A percentile compares a stretch with the other conserved stretches of the same genome.
Evolutionary conservation across 2,113 vertebrate species (phyloP).

Genomic region (Corynorhinus townsendii): DNA sequence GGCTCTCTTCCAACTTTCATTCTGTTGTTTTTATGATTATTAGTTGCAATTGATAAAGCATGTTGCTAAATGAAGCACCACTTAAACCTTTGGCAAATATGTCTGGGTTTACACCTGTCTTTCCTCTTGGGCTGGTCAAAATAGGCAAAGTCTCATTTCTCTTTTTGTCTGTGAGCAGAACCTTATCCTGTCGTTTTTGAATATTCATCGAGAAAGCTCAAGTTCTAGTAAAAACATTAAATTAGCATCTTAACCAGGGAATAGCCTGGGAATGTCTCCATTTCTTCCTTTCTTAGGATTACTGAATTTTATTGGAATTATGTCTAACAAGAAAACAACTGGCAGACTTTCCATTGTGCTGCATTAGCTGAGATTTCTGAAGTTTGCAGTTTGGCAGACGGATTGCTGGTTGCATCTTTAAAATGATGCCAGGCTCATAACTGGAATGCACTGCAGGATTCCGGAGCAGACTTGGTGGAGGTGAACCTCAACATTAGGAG

Average conservation of each 20-base stretch:
- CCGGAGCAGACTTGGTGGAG: conserved; percentile 54
- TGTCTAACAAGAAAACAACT: conserved; percentile 32
- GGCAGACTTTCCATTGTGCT: conserved; percentile 52
- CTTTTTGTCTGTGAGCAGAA: not conserved
- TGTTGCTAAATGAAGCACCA: not conserved
- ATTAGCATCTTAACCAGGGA: conserved; percentile 62
- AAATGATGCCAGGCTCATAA: conserved; percentile 63
- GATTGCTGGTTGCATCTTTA: conserved; percentile 43
- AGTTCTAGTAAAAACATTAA: conserved; percentile 54
- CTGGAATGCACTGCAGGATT: conserved; percentile 56
- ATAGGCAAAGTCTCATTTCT: conserved; percentile 20
- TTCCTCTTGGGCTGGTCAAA: conserved; percentile 16
- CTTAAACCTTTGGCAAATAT: not conserved
- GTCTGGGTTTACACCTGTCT: not conserved
- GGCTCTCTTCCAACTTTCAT: conserved; percentile 70
- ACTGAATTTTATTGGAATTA: conserved; percentile 65
- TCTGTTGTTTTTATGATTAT: conserved; percentile 53
- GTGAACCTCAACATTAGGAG: not conserved
- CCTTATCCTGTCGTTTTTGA: conserved; percentile 41
- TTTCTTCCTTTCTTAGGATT: conserved; percentile 37
- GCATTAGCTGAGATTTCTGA: conserved; percentile 67
- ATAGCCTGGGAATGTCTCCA: conserved; percentile 39
- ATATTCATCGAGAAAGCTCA: conserved; percentile 57
- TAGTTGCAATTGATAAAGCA: conserved; percentile 35
- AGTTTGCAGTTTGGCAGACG: conserved; percentile 67